Base-by-base conservation (phyloP, 2,797 vertebrate genomes). In the Cossypha caffra region DNA sequence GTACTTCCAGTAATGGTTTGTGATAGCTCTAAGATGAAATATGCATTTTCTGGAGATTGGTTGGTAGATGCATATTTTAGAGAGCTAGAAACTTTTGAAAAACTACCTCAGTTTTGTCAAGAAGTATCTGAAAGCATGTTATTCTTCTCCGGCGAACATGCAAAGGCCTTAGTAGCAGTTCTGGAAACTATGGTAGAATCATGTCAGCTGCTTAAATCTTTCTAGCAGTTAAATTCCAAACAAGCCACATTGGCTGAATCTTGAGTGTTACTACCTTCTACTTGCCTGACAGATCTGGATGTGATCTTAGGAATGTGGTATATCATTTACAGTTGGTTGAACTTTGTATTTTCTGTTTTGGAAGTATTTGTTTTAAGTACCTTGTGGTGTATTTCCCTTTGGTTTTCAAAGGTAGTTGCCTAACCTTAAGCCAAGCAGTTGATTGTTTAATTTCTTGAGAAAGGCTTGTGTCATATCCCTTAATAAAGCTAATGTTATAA, bases 21-120 rank as follows among this genome's bases (percentile, higher is more conserved):
- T 86, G 69, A 16, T 83, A 67, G 29, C 73, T 82, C 76, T 47
- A 96, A 91, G 63, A 94, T 91, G 57, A 89, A 98, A 87, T 97
- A 96, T 21, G 54, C 37, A 57, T 96, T 94, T 94, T 98, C 98
- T 98, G 93, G 71, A 28, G 97, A 98, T 95, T 98, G 98, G 97
- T 93, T 98, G 47, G 96, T 98, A 35, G 96, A 98, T 86, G 97
- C 75, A 23, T 98, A 99, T 96, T 97, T 97, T 63, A 98, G 97
- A 95, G 99, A 99, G 87, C 77, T 98, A 50, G 98, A 98, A 95
- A 98, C 98, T 10, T 94, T 99, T 96, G 82, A 98, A 92, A 98
- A 98, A 81, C 97, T 99, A 31, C 95, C 98, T 57, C 90, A 84
- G 71, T 96, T 98, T 97, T 93, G 98, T 93, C 97, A 95, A 26